These are phyloP conservation scores for Collichthys lucidus DNA, from an alignment of 2,113 vertebrate genomes.

Conservation along the genomic window DNA sequence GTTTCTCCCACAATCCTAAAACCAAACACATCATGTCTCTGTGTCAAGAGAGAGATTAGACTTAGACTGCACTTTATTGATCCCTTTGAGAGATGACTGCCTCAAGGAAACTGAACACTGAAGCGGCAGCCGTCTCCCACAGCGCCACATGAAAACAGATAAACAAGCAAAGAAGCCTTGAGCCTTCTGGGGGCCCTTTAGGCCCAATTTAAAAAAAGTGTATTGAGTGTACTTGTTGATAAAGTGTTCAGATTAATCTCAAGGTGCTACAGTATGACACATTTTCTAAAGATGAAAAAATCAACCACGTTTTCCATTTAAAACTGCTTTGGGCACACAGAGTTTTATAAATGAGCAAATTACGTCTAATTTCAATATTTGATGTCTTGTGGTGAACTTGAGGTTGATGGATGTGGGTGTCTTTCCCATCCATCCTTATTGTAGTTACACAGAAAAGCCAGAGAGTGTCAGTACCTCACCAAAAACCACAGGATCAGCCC, in stretches of 20 bases:
- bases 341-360: constrained; percentile 38
- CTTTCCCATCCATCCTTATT: neutral
- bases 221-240: neutral
- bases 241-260: neutral
- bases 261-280: neutral
- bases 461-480: constrained; percentile 56
- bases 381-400: constrained; percentile 20
- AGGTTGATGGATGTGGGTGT: neutral
- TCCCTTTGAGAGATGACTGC: too few relatives aligned
- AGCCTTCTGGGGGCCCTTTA: too few relatives aligned
- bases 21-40: too few relatives aligned
- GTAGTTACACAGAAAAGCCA: constrained; percentile 57
- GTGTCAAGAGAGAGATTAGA: neutral
- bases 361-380: constrained; percentile 36
- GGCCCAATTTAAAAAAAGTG: neutral
- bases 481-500: constrained; percentile 4
- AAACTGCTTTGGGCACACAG: neutral
- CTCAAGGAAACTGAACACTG: too few relatives aligned
- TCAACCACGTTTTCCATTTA: constrained; percentile 16
- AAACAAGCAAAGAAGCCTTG: neutral
- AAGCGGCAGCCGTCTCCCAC: too few relatives aligned
- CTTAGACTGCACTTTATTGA: too few relatives aligned
- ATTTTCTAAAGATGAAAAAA: too few relatives aligned
- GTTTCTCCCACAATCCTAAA: too few relatives aligned
- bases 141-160: too few relatives aligned